Percentiles rank a stretch among this genome's conserved stretches.
phyloP scores from a whole-genome alignment of 2,113 vertebrate species.

The Lasiurus borealis region DNA sequence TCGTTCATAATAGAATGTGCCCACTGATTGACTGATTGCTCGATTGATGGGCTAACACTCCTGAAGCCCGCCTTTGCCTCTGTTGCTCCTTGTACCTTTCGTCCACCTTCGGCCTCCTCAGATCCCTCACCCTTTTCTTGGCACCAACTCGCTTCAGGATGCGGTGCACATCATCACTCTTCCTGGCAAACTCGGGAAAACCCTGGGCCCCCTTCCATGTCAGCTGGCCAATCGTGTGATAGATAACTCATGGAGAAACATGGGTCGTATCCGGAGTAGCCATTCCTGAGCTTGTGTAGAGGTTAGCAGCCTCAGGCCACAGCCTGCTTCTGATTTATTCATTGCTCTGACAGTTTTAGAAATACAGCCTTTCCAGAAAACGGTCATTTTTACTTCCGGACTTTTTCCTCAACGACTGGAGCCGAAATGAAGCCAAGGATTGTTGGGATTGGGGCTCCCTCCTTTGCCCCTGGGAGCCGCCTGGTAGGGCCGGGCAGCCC shows the following conservation, averaged over 20 bases:
- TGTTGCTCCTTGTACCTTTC: constrained; percentile 44
- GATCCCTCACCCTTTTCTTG: constrained; percentile 26
- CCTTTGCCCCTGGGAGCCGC: not conserved
- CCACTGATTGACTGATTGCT: not conserved
- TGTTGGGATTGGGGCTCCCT: not conserved
- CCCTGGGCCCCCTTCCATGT: constrained; percentile 43
- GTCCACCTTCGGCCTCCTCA: not conserved
- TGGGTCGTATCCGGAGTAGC: accelerated
- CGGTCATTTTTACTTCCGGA: constrained; percentile 20
- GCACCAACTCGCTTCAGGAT: not conserved
- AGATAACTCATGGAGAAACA: constrained; percentile 71
- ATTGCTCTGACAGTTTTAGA: constrained; percentile 65
- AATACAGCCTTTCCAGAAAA: constrained; percentile 71
- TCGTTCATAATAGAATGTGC: not conserved
- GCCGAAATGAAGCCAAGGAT: constrained; percentile 45
- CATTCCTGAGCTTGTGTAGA: constrained; percentile 47
- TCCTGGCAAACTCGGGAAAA: not conserved
- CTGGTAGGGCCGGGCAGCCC: not conserved
- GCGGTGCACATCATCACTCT: not conserved
- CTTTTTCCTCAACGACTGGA: constrained; percentile 63
- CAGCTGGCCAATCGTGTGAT: constrained; percentile 27
- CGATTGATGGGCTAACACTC: not conserved
- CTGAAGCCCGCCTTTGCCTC: constrained; percentile 57
- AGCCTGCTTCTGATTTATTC: constrained; percentile 57
- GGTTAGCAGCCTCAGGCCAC: not conserved